Evolutionary conservation across 2,888 invertebrate genomes (phyloP), one percentile per base, ranked within the genome.

Genomic region (Sthenelais limicola): DNA sequence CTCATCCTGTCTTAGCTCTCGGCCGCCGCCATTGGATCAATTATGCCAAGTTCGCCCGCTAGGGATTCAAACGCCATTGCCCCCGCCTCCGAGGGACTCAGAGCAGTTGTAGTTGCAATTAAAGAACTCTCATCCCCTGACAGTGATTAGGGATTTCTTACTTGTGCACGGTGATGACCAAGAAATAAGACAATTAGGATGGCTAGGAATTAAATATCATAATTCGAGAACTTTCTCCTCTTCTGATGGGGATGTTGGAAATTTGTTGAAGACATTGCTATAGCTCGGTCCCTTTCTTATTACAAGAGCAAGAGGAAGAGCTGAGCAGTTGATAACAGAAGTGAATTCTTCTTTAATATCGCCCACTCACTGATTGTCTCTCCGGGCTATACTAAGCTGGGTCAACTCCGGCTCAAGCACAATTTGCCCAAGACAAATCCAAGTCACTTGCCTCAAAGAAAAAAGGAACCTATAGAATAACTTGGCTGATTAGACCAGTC

Each of bases 141-240:
- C 56, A 56, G 56, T 56, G 56, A 56, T 56, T 56, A 32, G 56
- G 56, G 56, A 56, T 56, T 56, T 56, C 33, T 56, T 32, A 33
- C 56, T 56, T 56, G 1, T 2, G 32, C 30, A 33, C 33, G 43
- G 12, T 18, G 56, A 32, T 32, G 30, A 33, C 30, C 9, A 21
- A 28, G 32, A n/a, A 33, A 56, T 28, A 33, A 24, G 56, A 56
- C 56, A 56, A 56, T 56, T 56, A 56, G 56, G 30, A 32, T 32
- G 32, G n/a, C 28, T 15, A 32, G 32, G 32, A 56, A 56, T 56
- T 56, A 56, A 33, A 56, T 56, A 56, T 56, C 32, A 56, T 56
- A 28, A 56, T 56, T 56, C 56, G 32, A n/a, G n/a, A n/a, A n/a
- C n/a, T n/a, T n/a, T n/a, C n/a, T n/a, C n/a, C n/a, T n/a, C 18